Evolutionary conservation across 2,113 vertebrate genomes (phyloP), one percentile per base, ranked within the genome.

Genomic region (Paralichthys olivaceus): DNA sequence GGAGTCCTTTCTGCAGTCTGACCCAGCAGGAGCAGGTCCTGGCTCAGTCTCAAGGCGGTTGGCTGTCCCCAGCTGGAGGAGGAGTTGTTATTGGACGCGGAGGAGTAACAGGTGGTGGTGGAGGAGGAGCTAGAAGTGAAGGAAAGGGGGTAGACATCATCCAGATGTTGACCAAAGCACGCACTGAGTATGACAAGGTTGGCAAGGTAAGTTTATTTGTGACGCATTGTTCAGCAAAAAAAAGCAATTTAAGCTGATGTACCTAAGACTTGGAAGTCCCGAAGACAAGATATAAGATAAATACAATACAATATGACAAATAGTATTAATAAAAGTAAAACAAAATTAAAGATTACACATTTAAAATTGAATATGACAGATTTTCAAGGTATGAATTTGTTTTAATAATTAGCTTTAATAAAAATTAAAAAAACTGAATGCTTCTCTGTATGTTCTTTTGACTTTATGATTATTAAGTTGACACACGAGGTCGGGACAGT

Each of bases 101-200:
- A 23, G 51, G 49, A 29, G 43, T 65, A 29, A 59, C 15, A 7
- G 54, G 57, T 51, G 56, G 25, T 7, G 25, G 40, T 0, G n/a
- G 20, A 1, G 19, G 29, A 4, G 56, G 73, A 49, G 58, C 62
- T 1, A 84, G 91, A 47, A 62, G 61, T 29, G 95, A 95, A 56
- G 93, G 92, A 56, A 96, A 94, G 83, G 94, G 90, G 58, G 96
- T 96, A 7, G 97, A 99, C 88, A 99, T 99, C 80, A 85, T 99
- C 69, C 92, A 94, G 88, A 97, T 99, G 97, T 94, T 99, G 61
- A 97, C 93, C 63, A 99, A 96, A 88, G 97, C 97, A 84, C 96
- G 94, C 84, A 95, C 96, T 60, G 96, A 97, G 71, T 99, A 97
- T 34, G 96, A 96, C 59, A 98, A 97, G 96, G 97, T 98, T 80